Evolutionary conservation across 1,140 invertebrate species (phyloP), one percentile per base, ranked within the genome.

Genomic region (Pseudobourletiella spinata): DNA sequence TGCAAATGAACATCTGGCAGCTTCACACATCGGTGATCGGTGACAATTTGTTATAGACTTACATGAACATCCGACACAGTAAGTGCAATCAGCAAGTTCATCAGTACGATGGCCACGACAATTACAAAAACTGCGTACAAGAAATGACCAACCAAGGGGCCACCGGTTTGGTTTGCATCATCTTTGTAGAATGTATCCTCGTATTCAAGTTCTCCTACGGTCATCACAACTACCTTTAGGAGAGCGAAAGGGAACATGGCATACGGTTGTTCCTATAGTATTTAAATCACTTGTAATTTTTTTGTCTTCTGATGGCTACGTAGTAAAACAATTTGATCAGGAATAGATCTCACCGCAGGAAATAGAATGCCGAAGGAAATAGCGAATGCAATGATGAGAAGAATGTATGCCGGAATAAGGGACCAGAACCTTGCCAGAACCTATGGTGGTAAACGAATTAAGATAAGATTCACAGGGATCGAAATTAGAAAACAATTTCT

Each of bases 21-120:
- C 8, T 39, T 39, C 32, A 11, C 32, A 39, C 8, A 39, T 39
- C 32, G n/a, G 22, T 48, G 50, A 39, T 28, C 30, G 18, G 18
- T 50, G 32, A 39, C 11, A n/a, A n/a, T n/a, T n/a, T 43, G 29
- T 30, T 11, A 22, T n/a, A 24, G 8, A 39, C 20, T 26, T 48
- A 59, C 57, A 42, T 59, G 57, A n/a, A 59, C 50, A 59, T 59
- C 57, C 22, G 29, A 32, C 1, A 59, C 57, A 8, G 57, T 59
- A 11, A 59, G 29, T 18, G 43, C 59, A 24, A 61, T 54, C 4
- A 61, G 22, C 18, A 61, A 54, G 32, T 61, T 61, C 59, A 61
- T 61, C 2, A 61, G 59, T 14, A 61, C 50, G 42, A 61, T 61
- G 29, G 24, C 22, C 6, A 61, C 50, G n/a, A 61, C 22, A 3